Percentiles rank a stretch among this genome's conserved stretches.
Evolutionary conservation across 2,888 invertebrate species (phyloP).

Genomic region (Lydus trimaculatus): DNA sequence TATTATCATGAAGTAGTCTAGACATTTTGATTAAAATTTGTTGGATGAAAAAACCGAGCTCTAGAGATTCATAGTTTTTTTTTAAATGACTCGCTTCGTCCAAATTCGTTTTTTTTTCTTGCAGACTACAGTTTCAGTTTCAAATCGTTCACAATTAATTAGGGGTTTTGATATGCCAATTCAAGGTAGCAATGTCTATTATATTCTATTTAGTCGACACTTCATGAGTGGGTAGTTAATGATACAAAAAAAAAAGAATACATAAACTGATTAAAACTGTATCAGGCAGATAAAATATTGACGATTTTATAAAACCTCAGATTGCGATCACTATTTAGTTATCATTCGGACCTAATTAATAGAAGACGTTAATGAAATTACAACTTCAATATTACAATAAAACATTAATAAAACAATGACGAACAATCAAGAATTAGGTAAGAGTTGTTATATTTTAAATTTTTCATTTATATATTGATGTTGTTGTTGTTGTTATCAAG

Average conservation of each 20-base stretch:
- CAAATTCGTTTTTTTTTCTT: too few species aligned
- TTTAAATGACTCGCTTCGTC: too few species aligned
- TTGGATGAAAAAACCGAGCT: too few species aligned
- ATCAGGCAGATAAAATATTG: neutral
- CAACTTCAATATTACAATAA: too few species aligned
- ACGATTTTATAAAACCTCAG: neutral
- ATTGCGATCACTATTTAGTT: neutral
- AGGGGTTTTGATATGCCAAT: neutral
- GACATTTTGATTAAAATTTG: too few species aligned
- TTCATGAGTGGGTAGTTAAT: neutral
- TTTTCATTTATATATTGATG: neutral
- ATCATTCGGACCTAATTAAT: neutral
- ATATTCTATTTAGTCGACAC: neutral
- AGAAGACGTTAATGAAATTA: neutral
- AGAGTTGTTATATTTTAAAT: neutral
- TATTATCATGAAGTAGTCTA: neutral
- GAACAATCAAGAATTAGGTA: neutral
- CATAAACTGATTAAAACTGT: neutral
- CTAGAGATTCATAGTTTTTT: too few species aligned
- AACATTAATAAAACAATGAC: neutral
- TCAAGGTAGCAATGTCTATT: neutral
- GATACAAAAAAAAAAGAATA: neutral
- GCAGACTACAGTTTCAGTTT: too few species aligned
- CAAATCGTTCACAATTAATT: neutral
- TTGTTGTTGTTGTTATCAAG: too few species aligned